Evolutionary conservation across 2,888 invertebrate genomes (phyloP), one percentile per base, ranked within the genome.

Genomic region (Steinernema carpocapsae): DNA sequence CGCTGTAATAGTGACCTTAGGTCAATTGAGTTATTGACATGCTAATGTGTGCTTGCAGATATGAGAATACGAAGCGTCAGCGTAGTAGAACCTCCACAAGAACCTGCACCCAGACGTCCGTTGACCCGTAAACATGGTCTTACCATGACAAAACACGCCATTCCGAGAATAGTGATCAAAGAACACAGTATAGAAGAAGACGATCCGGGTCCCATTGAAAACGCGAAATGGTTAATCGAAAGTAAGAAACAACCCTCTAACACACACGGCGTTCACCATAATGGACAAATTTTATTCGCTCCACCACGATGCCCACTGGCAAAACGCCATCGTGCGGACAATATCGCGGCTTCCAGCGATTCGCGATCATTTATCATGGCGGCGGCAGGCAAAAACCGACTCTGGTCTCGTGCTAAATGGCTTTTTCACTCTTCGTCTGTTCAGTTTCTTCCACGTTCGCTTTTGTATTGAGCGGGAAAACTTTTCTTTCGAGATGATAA

Each of bases 101-200:
- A 64, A 1, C 29, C 64, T 26, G 14, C 26, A 4, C 26, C 56
- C 22, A 17, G 26, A 26, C 26, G 17, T 17, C 7, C 32, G 64
- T 2, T 12, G 17, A 17, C 64, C 17, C 29, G 26, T 17, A 64
- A 37, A 37, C 3, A 37, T 10, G 37, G 3, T 10, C 37, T 37
- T 37, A 3, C 3, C 3, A 37, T 6, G 37, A 64, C 32, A 32
- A 64, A 64, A 17, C 64, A 64, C 29, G 32, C 26, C 24, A 64
- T 64, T 32, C 64, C 64, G 3, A 6, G 64, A 17, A 64, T 64
- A 12, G 26, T 64, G 29, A 64, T 64, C 29, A 64, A 64, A 32
- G 64, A 64, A n/a, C 29, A 64, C 64, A 64, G 64, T 32, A 32
- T 26, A 17, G 64, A 64, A 32, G 32, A 64, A 32, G 37, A 64